These are phyloP conservation scores for Sarcophaga caerulescens DNA, from an alignment of 2,888 invertebrate genomes.

Conservation along the genomic window DNA sequence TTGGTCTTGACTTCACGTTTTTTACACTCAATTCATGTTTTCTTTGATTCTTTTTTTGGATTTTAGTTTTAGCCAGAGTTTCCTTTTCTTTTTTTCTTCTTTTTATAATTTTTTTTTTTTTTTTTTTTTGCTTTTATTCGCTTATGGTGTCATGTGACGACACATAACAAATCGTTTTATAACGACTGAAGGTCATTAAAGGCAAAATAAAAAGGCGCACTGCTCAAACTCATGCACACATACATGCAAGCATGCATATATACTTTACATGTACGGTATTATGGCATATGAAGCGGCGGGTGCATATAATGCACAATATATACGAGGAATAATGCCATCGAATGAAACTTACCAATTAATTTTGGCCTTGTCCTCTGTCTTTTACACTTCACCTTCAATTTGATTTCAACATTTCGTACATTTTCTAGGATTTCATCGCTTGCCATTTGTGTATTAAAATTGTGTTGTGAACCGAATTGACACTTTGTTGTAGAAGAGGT, in stretches of 20 bases:
- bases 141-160: constrained; percentile 46
- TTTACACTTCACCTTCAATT: too few species aligned
- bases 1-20: background rate
- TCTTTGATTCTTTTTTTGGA: constrained; percentile 18
- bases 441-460: too few species aligned
- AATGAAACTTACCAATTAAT: too few species aligned
- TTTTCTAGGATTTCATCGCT: too few species aligned
- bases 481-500: too few species aligned
- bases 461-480: too few species aligned
- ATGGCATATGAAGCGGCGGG: too few species aligned
- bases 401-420: too few species aligned
- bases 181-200: constrained; percentile 58
- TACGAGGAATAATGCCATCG: too few species aligned
- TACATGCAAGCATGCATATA: background rate
- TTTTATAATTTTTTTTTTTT: constrained; percentile 3
- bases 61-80: constrained; percentile 6
- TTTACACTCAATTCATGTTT: background rate
- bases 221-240: background rate
- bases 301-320: too few species aligned
- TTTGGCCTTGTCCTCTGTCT: too few species aligned
- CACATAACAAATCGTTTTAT: constrained; percentile 65
- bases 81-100: background rate
- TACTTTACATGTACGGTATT: too few species aligned
- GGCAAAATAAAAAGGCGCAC: constrained; percentile 5
- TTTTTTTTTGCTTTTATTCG: background rate